Evolutionary conservation across 1,140 invertebrate species (phyloP).

Genomic region (Meloidogyne hapla): DNA sequence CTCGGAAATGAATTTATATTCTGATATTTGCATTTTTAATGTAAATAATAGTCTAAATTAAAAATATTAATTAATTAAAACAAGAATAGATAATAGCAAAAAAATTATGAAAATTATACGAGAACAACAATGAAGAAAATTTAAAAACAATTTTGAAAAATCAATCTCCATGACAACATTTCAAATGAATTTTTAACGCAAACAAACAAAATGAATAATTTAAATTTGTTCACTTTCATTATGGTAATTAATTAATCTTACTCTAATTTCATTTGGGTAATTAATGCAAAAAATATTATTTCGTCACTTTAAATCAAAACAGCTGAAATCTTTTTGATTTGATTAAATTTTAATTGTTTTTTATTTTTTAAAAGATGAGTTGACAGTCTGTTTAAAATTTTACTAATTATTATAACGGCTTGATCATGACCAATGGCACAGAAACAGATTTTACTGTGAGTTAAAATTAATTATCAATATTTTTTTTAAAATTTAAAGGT

Average conservation of each 20-base stretch:
- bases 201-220: too few relatives aligned
- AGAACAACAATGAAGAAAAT: too few relatives aligned
- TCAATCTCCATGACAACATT: background rate
- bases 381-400: background rate
- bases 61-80: background rate
- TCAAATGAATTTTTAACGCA: background rate
- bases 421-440: background rate
- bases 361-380: too few relatives aligned
- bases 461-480: background rate
- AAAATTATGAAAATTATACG: too few relatives aligned
- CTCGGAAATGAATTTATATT: constrained; percentile 10
- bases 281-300: too few relatives aligned
- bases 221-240: too few relatives aligned
- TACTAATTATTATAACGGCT: background rate
- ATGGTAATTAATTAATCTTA: too few relatives aligned
- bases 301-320: too few relatives aligned
- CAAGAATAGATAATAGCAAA: too few relatives aligned
- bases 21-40: background rate
- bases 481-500: constrained; percentile 11
- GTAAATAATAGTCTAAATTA: background rate
- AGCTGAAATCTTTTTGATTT: too few relatives aligned
- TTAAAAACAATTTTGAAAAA: background rate
- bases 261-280: too few relatives aligned
- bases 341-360: too few relatives aligned
- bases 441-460: background rate